Evolutionary conservation across 2,888 invertebrate genomes (phyloP).

Genomic region (Lycocerus yunnanus): DNA sequence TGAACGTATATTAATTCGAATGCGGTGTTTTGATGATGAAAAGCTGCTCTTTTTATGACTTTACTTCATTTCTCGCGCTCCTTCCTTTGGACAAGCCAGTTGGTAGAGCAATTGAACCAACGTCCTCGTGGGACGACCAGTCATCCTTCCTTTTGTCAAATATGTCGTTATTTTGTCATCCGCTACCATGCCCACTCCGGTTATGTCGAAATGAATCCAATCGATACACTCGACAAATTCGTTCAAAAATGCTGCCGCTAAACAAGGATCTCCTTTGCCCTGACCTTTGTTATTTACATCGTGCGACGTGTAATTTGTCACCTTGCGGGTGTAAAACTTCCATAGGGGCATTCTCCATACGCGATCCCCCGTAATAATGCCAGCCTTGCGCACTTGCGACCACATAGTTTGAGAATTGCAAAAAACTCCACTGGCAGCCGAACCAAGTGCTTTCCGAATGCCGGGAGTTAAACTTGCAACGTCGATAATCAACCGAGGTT

Average conservation of each 20-base stretch:
- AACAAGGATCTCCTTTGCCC: conserved; percentile 50
- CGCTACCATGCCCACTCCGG: conserved; percentile 53
- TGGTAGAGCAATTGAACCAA: conserved; percentile 57
- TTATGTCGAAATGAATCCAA: conserved; percentile 67
- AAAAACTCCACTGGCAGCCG: conserved; percentile 61
- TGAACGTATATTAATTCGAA: background rate
- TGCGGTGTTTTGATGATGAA: conserved; percentile 11
- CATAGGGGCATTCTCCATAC: conserved; percentile 67
- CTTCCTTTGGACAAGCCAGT: conserved; percentile 51
- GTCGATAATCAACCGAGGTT: conserved; percentile 68
- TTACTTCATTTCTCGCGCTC: conserved; percentile 42
- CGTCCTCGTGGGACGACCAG: conserved; percentile 59
- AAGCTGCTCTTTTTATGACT: conserved; percentile 6
- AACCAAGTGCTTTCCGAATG: conserved; percentile 59
- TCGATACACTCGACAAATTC: conserved; percentile 62
- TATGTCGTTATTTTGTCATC: conserved; percentile 53
- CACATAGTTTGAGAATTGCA: conserved; percentile 60
- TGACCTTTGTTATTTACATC: conserved; percentile 53
- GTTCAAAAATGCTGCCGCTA: conserved; percentile 54
- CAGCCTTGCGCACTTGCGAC: conserved; percentile 59
- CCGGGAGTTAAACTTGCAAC: conserved; percentile 72
- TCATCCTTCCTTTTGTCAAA: conserved; percentile 58
- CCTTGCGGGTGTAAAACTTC: conserved; percentile 58
- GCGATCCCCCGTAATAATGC: conserved; percentile 62
- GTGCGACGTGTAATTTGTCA: conserved; percentile 51